These are phyloP conservation scores for Drosophila meridiana DNA, from an alignment of 2,888 invertebrate genomes.

Conservation along the genomic window DNA sequence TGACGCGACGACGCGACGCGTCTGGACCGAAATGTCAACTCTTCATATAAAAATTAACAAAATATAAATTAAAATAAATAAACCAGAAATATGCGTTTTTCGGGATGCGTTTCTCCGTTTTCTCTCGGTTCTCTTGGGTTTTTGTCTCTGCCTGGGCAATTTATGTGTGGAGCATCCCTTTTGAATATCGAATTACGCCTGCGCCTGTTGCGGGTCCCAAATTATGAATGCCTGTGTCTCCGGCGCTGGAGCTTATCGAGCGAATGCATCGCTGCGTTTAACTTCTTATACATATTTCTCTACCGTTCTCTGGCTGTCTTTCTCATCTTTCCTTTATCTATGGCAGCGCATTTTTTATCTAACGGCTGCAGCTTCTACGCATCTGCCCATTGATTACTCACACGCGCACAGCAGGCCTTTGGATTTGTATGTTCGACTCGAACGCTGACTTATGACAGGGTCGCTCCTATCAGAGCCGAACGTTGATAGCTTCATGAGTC, in stretches of 20 bases:
- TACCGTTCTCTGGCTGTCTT: not conserved
- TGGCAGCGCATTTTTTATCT: slow-evolving; percentile 68
- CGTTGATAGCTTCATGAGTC: slow-evolving; percentile 73
- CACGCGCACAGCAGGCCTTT: slow-evolving; percentile 46
- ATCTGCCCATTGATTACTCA: slow-evolving; percentile 63
- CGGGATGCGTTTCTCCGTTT: slow-evolving; percentile 32
- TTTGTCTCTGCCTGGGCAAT: slow-evolving; percentile 52
- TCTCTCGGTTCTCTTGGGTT: slow-evolving; percentile 20
- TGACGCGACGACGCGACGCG: slow-evolving; percentile 52
- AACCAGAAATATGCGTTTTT: slow-evolving; percentile 64
- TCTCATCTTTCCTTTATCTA: slow-evolving; percentile 60
- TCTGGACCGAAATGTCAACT: slow-evolving; percentile 74
- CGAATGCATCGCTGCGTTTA: slow-evolving; percentile 71
- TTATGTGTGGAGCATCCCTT: slow-evolving; percentile 71
- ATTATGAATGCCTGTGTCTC: slow-evolving; percentile 67
- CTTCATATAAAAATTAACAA: slow-evolving; percentile 82
- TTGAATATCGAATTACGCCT: slow-evolving; percentile 75
- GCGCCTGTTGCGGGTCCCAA: slow-evolving; percentile 68
- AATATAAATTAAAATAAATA: slow-evolving; percentile 72
- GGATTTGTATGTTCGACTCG: slow-evolving; percentile 63
- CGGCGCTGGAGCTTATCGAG: slow-evolving; percentile 55
- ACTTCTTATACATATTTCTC: slow-evolving; percentile 7
- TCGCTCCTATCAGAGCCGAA: slow-evolving; percentile 31
- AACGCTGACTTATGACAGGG: slow-evolving; percentile 73
- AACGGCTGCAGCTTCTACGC: slow-evolving; percentile 65